Evolutionary conservation across 2,888 invertebrate species (phyloP).

Genomic region (Scaptomyza flava): DNA sequence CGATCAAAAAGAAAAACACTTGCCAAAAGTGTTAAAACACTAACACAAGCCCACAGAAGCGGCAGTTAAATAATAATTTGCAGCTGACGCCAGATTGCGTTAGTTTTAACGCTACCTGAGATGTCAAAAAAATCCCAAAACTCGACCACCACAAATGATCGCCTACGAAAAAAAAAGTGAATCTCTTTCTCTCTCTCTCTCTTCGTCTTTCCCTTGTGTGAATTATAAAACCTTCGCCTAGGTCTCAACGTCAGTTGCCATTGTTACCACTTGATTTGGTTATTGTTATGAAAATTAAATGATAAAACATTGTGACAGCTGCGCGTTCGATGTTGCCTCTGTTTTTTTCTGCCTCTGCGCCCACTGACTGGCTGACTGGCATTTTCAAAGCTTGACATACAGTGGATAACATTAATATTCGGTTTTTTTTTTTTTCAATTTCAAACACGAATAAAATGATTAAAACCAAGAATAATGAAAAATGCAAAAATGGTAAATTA

Average conservation of each 20-base stretch:
- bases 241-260: slow-evolving; percentile 17
- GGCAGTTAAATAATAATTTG: slow-evolving; percentile 77
- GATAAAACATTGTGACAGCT: slow-evolving; percentile 78
- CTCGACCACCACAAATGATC: slow-evolving; percentile 48
- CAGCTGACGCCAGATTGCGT: slow-evolving; percentile 63
- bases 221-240: slow-evolving; percentile 21
- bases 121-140: slow-evolving; percentile 11
- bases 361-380: slow-evolving; percentile 50
- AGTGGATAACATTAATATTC: no score
- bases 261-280: slow-evolving; percentile 74
- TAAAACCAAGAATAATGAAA: no score
- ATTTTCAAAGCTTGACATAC: slow-evolving; percentile 59
- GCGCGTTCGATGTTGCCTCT: slow-evolving; percentile 46
- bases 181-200: neutral
- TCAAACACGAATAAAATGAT: no score
- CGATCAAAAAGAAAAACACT: slow-evolving; percentile 37
- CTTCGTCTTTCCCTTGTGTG: slow-evolving; percentile 1
- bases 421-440: no score
- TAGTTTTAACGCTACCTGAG: slow-evolving; percentile 56
- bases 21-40: slow-evolving; percentile 73
- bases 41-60: slow-evolving; percentile 46
- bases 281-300: slow-evolving; percentile 81
- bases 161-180: slow-evolving; percentile 52
- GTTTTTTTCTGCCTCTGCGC: slow-evolving; percentile 9
- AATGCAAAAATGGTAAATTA: no score